These are phyloP conservation scores for Stegastes partitus DNA, from an alignment of 2,113 vertebrate species.

Conservation along the genomic window DNA sequence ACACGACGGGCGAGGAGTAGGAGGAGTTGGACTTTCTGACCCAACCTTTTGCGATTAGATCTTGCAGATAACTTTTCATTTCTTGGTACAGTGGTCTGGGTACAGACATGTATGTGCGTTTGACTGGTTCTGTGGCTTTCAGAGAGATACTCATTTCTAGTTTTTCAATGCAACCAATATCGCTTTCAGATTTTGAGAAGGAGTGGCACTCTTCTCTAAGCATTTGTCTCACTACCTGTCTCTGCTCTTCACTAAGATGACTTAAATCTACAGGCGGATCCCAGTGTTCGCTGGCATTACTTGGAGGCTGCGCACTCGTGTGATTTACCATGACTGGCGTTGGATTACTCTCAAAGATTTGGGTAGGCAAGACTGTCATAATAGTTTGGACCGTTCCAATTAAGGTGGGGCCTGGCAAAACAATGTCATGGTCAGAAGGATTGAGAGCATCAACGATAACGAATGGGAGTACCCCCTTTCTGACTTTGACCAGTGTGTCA, in stretches of 20 bases:
- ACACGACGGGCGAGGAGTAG: too few relatives aligned
- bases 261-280: constrained; percentile 28
- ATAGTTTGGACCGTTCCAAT: constrained; percentile 9
- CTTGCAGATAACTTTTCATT: too few relatives aligned
- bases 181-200: constrained; percentile 24
- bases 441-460: constrained; percentile 8
- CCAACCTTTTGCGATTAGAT: too few relatives aligned
- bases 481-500: constrained; percentile 16
- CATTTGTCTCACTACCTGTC: constrained; percentile 3
- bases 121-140: constrained; percentile 16
- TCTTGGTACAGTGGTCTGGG: too few relatives aligned
- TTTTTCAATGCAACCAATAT: constrained; percentile 4
- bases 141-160: constrained; percentile 17
- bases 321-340: background rate
- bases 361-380: background rate
- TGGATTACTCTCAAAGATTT: background rate
- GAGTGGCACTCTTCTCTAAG: constrained; percentile 21
- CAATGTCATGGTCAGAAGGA: constrained; percentile 28
- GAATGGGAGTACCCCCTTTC: background rate
- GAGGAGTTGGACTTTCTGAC: too few relatives aligned
- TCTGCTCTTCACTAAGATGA: constrained; percentile 8
- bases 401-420: background rate
- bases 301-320: rapidly evolving
- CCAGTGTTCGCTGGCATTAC: background rate
- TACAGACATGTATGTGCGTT: too few relatives aligned